Evolutionary conservation across 2,113 vertebrate species (phyloP).

Genomic region (Azemiops feae): DNA sequence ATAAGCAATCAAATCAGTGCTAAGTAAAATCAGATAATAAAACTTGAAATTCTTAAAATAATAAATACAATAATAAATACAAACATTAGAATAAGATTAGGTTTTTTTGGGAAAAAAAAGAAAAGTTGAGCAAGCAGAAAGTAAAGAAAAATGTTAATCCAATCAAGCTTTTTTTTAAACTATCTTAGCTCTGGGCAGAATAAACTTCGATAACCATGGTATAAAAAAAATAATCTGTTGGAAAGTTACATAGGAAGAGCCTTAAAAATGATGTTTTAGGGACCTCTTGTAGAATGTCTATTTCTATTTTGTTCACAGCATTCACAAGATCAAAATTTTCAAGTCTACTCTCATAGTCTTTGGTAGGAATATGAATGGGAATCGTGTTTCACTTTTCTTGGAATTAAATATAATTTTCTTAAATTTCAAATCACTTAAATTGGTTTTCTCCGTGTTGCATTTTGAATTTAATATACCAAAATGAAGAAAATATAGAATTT

Average conservation of each 20-base stretch:
- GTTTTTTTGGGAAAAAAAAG: not conserved
- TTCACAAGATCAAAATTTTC: not conserved
- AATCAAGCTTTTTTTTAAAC: not conserved
- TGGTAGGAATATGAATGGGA: not conserved
- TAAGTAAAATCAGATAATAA: not conserved
- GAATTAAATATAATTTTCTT: not conserved
- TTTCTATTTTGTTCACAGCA: not conserved
- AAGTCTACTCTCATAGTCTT: not conserved
- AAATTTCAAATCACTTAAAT: not conserved
- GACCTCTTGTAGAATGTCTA: not conserved
- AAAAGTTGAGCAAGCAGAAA: not conserved
- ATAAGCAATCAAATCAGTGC: not conserved
- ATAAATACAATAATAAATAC: not conserved
- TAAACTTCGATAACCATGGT: not conserved
- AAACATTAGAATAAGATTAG: not conserved
- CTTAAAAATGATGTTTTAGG: not conserved
- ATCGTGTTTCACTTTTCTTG: not conserved
- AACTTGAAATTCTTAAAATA: not conserved
- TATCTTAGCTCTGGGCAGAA: not conserved
- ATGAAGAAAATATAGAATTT: not conserved
- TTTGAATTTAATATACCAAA: not conserved
- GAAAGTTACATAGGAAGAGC: not conserved
- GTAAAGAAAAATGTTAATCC: not conserved
- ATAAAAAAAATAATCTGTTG: not conserved
- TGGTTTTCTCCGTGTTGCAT: not conserved